These are phyloP conservation scores for Limonius californicus DNA, from an alignment of 1,140 invertebrate genomes.

Conservation along the genomic window DNA sequence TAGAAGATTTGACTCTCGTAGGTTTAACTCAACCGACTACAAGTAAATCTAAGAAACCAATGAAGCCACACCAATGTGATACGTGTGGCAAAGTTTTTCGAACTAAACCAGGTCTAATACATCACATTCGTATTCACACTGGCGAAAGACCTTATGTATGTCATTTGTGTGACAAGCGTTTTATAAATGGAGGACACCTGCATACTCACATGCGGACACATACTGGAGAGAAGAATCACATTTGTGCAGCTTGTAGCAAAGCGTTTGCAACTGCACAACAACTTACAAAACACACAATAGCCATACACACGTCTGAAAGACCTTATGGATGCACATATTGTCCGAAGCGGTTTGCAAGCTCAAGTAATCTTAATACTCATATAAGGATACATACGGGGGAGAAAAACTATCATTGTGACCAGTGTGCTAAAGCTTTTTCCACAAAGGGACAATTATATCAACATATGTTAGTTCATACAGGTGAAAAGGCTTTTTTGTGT, in stretches of 20 bases:
- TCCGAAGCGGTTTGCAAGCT: conserved; percentile 44
- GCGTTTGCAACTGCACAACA: conserved; percentile 54
- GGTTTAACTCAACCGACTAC: conserved; percentile 15
- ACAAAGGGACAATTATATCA: conserved; percentile 52
- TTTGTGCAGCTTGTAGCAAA: conserved; percentile 55
- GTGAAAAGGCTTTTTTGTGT: conserved; percentile 64
- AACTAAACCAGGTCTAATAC: conserved; percentile 42
- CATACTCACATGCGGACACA: conserved; percentile 52
- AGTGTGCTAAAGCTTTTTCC: conserved; percentile 47
- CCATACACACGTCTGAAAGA: conserved; percentile 63
- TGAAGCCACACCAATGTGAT: conserved; percentile 42
- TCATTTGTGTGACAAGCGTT: conserved; percentile 59
- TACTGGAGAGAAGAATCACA: conserved; percentile 60
- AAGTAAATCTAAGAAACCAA: conserved; percentile 27
- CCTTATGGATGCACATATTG: conserved; percentile 57
- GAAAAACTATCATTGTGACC: conserved; percentile 50
- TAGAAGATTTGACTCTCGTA: conserved; percentile 28
- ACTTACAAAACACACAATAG: conserved; percentile 57
- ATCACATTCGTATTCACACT: conserved; percentile 51
- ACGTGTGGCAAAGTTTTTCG: conserved; percentile 43
- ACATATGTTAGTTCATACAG: conserved; percentile 58
- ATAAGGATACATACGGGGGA: conserved; percentile 57
- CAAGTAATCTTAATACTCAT: conserved; percentile 46
- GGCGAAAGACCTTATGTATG: conserved; percentile 60
- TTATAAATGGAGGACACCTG: conserved; percentile 49